phyloP scores from a whole-genome alignment of 1,140 invertebrate genomes.

The Chionoecetes opilio region DNA sequence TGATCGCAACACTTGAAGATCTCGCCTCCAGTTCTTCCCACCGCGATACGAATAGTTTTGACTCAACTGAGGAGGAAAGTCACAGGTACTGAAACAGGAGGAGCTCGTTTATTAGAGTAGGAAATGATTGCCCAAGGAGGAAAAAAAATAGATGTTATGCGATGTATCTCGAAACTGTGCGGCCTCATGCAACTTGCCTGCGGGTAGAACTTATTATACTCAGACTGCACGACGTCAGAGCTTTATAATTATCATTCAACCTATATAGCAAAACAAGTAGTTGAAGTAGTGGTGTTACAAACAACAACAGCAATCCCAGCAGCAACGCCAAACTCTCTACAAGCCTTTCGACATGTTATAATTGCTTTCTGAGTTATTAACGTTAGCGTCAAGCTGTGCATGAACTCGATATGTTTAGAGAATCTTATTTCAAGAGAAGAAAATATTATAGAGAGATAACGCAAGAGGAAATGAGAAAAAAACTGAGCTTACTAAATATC shows the following conservation, averaged over 20 bases:
- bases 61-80: background rate
- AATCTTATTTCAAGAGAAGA: background rate
- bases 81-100: background rate
- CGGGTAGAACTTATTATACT: too few species aligned
- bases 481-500: background rate
- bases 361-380: slow-evolving; percentile 4
- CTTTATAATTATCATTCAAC: too few species aligned
- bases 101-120: background rate
- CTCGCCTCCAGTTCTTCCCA: background rate
- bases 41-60: background rate
- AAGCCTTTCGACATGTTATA: background rate
- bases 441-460: background rate
- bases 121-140: background rate
- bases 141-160: background rate
- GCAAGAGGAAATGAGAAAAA: background rate
- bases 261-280: too few species aligned
- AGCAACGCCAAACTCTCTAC: background rate
- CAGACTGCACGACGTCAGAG: too few species aligned
- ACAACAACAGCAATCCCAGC: background rate
- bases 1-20: too few species aligned
- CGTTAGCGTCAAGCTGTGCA: background rate
- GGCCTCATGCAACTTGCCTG: background rate
- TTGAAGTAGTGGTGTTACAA: background rate
- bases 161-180: background rate
- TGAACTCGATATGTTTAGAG: background rate